A percentile compares a stretch with the other conserved stretches of the same genome.
phyloP scores from a whole-genome alignment of 2,888 invertebrate genomes.

The Drosophila lacicola region DNA sequence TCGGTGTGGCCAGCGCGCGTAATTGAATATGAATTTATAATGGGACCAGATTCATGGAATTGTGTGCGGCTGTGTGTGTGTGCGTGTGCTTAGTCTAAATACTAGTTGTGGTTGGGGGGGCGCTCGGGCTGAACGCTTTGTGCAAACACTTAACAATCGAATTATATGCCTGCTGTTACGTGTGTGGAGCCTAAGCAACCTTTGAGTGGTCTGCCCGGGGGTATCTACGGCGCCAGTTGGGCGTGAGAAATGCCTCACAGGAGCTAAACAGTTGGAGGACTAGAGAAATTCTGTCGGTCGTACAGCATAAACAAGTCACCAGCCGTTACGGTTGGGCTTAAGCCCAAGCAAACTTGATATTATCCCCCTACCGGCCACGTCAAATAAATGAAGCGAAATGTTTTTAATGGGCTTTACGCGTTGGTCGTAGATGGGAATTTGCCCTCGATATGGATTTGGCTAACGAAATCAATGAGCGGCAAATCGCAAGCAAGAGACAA shows the following conservation, averaged over 20 bases:
- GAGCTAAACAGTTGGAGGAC: not conserved
- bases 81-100: constrained; percentile 23
- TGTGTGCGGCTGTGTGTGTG: constrained; percentile 20
- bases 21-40: constrained; percentile 78
- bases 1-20: constrained; percentile 54
- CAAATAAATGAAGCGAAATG: constrained; percentile 52
- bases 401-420: constrained; percentile 54
- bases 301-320: constrained; percentile 23
- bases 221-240: not conserved
- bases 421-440: constrained; percentile 1
- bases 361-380: not conserved
- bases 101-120: constrained; percentile 8
- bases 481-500: constrained; percentile 24
- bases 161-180: constrained; percentile 22
- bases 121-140: constrained; percentile 19
- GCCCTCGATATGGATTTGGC: constrained; percentile 9
- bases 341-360: constrained; percentile 13
- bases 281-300: not conserved
- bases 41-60: constrained; percentile 34
- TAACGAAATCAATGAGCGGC: constrained; percentile 36
- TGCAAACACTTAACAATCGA: constrained; percentile 57
- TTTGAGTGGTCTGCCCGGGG: constrained; percentile 23
- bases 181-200: constrained; percentile 10
- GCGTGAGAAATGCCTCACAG: not conserved
- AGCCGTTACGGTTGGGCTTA: constrained; percentile 55